Percentiles rank a stretch among this genome's conserved stretches.
Conservation (phyloP, 2,888 invertebrate genomes). For the Scrobipalpa costella region DNA sequence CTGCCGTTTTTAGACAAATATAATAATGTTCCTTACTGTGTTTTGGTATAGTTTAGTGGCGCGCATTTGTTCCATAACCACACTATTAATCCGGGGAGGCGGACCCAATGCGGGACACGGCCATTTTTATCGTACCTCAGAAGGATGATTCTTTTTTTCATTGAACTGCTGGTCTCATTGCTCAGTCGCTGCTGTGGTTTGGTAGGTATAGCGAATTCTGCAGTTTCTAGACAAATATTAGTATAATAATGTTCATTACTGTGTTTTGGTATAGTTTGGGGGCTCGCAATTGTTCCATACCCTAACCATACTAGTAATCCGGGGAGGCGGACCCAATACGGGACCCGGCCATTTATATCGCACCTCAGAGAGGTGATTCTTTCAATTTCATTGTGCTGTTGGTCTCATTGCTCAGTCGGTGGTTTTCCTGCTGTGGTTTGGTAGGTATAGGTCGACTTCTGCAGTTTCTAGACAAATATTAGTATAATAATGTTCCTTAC, state of each 20-base stretch:
- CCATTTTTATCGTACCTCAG: conserved; percentile 13
- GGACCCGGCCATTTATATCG: conserved; percentile 12
- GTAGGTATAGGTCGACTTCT: too few species aligned
- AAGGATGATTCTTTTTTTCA: neutral
- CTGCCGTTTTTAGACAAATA: too few species aligned
- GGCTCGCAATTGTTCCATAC: conserved; percentile 33
- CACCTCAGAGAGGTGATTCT: neutral
- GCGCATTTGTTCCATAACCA: conserved; percentile 32
- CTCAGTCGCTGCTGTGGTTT: too few species aligned
- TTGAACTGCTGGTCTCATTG: too few species aligned
- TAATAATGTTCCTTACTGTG: too few species aligned
- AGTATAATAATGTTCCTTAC: too few species aligned
- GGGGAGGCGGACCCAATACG: conserved; percentile 23
- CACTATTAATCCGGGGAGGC: conserved; percentile 27
- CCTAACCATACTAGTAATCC: conserved; percentile 30
- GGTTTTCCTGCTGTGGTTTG: too few species aligned
- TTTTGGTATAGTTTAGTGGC: conserved; percentile 40
- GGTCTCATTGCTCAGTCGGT: too few species aligned
- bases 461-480: too few species aligned
- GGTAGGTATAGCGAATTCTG: too few species aligned
- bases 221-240: too few species aligned
- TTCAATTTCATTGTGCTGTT: conserved; percentile 6
- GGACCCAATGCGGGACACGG: conserved; percentile 21
- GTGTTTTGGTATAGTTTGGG: conserved; percentile 39
- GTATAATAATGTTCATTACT: too few species aligned